Evolutionary conservation across 2,888 invertebrate genomes (phyloP).

Genomic region (Dichetophora obliterata): DNA sequence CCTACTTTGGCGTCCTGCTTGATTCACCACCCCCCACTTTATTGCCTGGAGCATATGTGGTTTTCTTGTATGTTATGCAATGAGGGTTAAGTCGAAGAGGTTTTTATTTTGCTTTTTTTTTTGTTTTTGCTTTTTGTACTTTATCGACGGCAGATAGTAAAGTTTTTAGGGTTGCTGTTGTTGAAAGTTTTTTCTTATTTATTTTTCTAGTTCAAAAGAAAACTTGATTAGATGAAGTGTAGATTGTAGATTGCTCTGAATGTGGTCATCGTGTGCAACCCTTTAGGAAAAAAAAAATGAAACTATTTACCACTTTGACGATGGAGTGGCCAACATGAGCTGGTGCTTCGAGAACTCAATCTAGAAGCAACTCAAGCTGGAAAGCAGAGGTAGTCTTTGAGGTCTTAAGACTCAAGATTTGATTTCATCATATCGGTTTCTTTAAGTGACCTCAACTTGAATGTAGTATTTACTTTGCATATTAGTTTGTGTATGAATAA

Average conservation of each 20-base stretch:
- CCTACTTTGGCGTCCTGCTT: neutral
- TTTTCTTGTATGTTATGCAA: neutral
- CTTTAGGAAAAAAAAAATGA: too few relatives aligned
- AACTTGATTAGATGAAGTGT: constrained; percentile 27
- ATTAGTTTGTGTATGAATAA: too few relatives aligned
- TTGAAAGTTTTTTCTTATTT: constrained; percentile 1
- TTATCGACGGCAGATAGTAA: constrained; percentile 19
- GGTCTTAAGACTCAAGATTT: too few relatives aligned
- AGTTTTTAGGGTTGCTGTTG: constrained; percentile 22
- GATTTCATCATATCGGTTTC: too few relatives aligned
- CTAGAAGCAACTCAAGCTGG: too few relatives aligned
- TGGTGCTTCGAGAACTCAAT: too few relatives aligned
- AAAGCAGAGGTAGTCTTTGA: too few relatives aligned
- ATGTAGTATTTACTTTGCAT: too few relatives aligned
- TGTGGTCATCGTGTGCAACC: constrained; percentile 20
- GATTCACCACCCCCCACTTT: neutral
- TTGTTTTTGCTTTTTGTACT: neutral
- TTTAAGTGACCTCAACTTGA: too few relatives aligned
- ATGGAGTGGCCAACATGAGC: too few relatives aligned
- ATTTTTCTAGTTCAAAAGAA: constrained; percentile 13
- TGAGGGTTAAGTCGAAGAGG: neutral
- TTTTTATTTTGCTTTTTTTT: too few relatives aligned
- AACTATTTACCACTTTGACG: too few relatives aligned
- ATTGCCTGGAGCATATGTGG: constrained; percentile 50
- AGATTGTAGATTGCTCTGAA: neutral